Conservation (phyloP, 53 echinoderm and acorn worm genomes). For the Holothuria scabra region DNA sequence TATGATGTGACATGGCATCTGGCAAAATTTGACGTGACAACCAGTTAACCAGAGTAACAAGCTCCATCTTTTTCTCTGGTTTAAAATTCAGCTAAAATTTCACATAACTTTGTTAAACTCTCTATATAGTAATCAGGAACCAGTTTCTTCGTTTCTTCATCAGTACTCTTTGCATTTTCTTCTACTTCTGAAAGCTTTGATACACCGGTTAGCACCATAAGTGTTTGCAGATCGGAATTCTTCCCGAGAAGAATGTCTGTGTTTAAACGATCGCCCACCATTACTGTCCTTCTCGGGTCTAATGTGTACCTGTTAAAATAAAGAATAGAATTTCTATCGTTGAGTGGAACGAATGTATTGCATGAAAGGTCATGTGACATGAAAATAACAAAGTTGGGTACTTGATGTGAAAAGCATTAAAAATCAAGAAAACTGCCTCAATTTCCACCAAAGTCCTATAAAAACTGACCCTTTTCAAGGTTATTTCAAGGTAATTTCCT, state of each 20-base stretch:
- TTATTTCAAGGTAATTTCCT: no score
- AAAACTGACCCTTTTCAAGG: no score
- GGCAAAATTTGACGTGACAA: no score
- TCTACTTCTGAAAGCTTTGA: constrained; percentile 68
- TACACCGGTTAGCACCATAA: constrained; percentile 77
- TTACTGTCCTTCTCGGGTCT: constrained; percentile 67
- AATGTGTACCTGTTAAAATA: constrained; percentile 52
- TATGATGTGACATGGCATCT: no score
- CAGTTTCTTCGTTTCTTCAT: background rate
- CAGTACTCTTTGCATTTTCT: constrained; percentile 6
- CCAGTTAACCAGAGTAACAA: no score
- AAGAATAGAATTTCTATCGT: background rate
- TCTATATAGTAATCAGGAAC: constrained; percentile 40
- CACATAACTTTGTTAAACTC: constrained; percentile 2
- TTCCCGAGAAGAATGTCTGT: constrained; percentile 88
- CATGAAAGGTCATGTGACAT: no score
- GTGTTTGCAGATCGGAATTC: constrained; percentile 72
- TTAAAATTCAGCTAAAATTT: constrained; percentile 4
- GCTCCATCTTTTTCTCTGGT: no score
- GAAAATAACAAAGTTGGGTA: no score
- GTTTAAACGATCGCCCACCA: constrained; percentile 81
- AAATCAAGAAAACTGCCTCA: no score
- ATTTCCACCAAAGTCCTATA: no score
- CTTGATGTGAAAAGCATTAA: no score
- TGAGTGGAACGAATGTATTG: no score